Percentiles rank a stretch among this genome's conserved stretches.
phyloP scores from a whole-genome alignment of 2,888 invertebrate genomes.

The Mellilla xanthometata region DNA sequence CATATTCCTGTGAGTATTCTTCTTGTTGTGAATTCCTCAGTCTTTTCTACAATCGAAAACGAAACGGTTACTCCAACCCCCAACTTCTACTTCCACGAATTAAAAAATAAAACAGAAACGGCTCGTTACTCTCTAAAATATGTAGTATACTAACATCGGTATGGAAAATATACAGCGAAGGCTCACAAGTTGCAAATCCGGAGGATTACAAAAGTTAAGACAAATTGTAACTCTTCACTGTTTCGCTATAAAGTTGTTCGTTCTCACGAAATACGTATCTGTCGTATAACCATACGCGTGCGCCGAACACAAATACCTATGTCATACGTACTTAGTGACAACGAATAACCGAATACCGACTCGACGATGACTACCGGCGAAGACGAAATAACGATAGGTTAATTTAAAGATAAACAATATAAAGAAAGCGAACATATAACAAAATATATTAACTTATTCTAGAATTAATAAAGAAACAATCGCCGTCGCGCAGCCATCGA shows the following conservation, averaged over 20 bases:
- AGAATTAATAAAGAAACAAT: conserved; percentile 58
- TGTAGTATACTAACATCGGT: conserved; percentile 77
- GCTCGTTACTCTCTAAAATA: conserved; percentile 59
- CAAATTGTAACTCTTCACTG: conserved; percentile 55
- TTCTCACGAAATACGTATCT: conserved; percentile 51
- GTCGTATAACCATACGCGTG: conserved; percentile 21
- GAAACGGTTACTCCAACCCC: conserved; percentile 56
- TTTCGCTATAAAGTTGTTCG: conserved; percentile 38
- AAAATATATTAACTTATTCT: conserved; percentile 71
- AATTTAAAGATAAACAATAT: conserved; percentile 60
- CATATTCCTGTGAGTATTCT: conserved; percentile 73
- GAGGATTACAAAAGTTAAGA: conserved; percentile 37
- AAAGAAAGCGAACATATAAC: conserved; percentile 69
- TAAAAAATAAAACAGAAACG: conserved; percentile 54
- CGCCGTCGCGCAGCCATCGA: conserved; percentile 52
- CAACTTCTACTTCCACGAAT: conserved; percentile 47
- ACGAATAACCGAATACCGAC: conserved; percentile 42
- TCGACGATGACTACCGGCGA: conserved; percentile 45
- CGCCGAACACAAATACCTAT: conserved; percentile 41
- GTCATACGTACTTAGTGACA: conserved; percentile 52
- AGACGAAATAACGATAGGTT: conserved; percentile 54
- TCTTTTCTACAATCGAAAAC: conserved; percentile 76
- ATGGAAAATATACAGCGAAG: conserved; percentile 77
- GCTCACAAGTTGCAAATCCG: conserved; percentile 48
- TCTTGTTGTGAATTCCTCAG: conserved; percentile 70